These are phyloP conservation scores for Calyptomena viridis DNA, from an alignment of 2,113 vertebrate species.

Conservation along the genomic window DNA sequence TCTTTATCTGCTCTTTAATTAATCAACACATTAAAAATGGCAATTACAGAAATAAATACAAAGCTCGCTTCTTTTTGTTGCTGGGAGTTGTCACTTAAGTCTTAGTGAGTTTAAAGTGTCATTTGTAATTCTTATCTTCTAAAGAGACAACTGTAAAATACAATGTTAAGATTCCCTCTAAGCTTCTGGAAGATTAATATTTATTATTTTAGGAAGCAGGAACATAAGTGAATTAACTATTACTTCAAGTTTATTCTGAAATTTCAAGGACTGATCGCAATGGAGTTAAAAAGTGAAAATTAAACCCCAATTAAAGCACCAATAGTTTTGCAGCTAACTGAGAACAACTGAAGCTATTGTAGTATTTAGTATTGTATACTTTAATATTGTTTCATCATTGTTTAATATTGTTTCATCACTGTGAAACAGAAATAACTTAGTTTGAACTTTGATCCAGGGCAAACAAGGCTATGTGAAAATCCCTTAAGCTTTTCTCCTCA, in stretches of 20 bases:
- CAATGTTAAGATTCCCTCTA: conserved; percentile 31
- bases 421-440: background rate
- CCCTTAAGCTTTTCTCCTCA: background rate
- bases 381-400: background rate
- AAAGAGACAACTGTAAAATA: conserved; percentile 44
- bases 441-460: background rate
- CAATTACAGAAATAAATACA: background rate
- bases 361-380: background rate
- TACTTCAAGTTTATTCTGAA: background rate
- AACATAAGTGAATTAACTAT: background rate
- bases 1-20: background rate
- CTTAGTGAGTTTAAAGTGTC: conserved; percentile 29
- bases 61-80: background rate
- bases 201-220: background rate
- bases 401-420: background rate
- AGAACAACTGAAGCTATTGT: background rate
- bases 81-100: background rate
- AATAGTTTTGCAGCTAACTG: background rate
- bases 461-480: background rate
- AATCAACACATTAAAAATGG: background rate
- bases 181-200: conserved; percentile 24
- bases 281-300: background rate
- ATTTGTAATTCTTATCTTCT: conserved; percentile 39
- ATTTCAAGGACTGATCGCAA: background rate
- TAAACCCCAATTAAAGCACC: background rate